Evolutionary conservation across 1,140 invertebrate species (phyloP).

Genomic region (Pseudomyrmex concolor): DNA sequence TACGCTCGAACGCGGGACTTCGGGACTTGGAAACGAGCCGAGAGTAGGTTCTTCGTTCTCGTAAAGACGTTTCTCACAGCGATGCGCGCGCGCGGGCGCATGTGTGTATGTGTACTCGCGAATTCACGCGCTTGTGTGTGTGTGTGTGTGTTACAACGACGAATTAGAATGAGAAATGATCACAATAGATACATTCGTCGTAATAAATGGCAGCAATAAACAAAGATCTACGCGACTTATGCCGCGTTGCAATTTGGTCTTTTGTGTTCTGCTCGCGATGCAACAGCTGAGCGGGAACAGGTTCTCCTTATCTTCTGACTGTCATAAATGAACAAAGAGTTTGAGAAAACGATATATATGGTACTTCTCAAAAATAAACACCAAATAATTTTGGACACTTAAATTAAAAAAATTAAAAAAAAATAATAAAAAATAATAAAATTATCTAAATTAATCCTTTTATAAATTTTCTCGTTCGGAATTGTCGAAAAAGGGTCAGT

Average conservation of each 20-base stretch:
- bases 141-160: not conserved
- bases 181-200: conserved; percentile 7
- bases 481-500: too few species aligned
- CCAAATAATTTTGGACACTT: too few species aligned
- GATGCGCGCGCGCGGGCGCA: not conserved
- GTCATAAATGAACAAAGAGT: too few species aligned
- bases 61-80: conserved; percentile 9
- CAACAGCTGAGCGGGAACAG: not conserved
- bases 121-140: not conserved
- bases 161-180: not conserved
- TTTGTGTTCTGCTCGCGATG: not conserved
- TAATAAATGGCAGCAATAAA: conserved; percentile 2
- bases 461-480: too few species aligned
- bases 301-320: too few species aligned
- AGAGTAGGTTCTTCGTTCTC: not conserved
- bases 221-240: not conserved
- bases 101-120: not conserved
- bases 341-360: too few species aligned
- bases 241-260: not conserved
- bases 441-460: too few species aligned
- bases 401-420: too few species aligned
- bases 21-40: conserved; percentile 56
- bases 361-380: too few species aligned
- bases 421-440: too few species aligned
- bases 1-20: conserved; percentile 50